Evolutionary conservation across 1,140 invertebrate genomes (phyloP).

Genomic region (Coenobita brevimanus): DNA sequence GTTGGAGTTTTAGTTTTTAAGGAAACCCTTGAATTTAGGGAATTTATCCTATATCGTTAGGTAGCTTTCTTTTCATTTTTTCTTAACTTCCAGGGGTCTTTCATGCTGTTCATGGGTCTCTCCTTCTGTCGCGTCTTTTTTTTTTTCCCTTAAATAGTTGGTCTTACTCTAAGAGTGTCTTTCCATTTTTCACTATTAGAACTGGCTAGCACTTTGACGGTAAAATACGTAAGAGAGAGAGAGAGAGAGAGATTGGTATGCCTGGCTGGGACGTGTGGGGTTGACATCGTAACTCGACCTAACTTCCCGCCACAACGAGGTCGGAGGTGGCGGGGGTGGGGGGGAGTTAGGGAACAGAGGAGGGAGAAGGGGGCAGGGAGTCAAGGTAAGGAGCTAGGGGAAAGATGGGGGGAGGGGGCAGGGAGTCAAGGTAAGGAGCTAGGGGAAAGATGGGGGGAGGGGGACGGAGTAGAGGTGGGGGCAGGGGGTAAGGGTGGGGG

Average conservation of each 20-base stretch:
- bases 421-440: not conserved
- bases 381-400: not conserved
- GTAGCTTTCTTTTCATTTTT: too few relatives aligned
- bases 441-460: not conserved
- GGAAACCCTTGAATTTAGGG: too few relatives aligned
- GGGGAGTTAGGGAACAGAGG: not conserved
- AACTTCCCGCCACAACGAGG: slow-evolving; percentile 39
- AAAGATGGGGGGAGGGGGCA: not conserved
- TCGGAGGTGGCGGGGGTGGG: slow-evolving; percentile 1
- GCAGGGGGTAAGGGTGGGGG: not conserved
- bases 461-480: not conserved
- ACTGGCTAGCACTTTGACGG: too few relatives aligned
- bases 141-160: too few relatives aligned
- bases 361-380: not conserved
- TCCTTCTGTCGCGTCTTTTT: too few relatives aligned
- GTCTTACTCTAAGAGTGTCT: too few relatives aligned
- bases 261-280: slow-evolving; percentile 1
- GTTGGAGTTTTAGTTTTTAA: too few relatives aligned
- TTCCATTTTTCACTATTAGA: too few relatives aligned
- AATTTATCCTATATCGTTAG: too few relatives aligned
- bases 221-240: too few relatives aligned
- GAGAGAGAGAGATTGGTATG: not conserved
- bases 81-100: too few relatives aligned
- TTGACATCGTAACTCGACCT: slow-evolving; percentile 38
- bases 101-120: too few relatives aligned